phyloP scores from a whole-genome alignment of 2,888 invertebrate species.

The Actias luna region DNA sequence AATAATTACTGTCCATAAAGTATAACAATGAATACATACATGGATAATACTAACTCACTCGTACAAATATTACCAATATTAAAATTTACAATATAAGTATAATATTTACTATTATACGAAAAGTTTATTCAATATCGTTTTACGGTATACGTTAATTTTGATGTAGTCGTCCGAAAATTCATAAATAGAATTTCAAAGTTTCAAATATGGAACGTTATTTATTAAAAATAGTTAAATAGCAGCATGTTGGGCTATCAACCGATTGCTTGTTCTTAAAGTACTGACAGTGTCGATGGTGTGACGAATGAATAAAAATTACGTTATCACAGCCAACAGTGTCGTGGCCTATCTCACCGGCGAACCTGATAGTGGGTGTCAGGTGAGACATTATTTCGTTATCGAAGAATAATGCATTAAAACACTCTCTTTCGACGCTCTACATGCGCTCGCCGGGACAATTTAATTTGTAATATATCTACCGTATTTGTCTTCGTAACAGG shows the following conservation, averaged over 20 bases:
- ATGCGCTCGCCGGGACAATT: not conserved
- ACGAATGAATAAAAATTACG: constrained; percentile 25
- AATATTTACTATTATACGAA: not conserved
- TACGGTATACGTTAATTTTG: not conserved
- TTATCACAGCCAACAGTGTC: constrained; percentile 41
- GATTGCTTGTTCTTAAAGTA: not conserved
- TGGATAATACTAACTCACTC: not conserved
- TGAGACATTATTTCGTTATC: constrained; percentile 33
- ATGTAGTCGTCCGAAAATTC: not conserved
- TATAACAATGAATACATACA: constrained; percentile 8
- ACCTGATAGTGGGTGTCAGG: constrained; percentile 47
- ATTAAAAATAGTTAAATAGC: not conserved
- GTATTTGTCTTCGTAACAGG: not conserved
- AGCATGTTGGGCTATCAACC: not conserved
- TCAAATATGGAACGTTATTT: not conserved
- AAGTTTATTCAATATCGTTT: not conserved
- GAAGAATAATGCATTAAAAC: constrained; percentile 9
- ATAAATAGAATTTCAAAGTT: not conserved
- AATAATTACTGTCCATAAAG: constrained; percentile 11
- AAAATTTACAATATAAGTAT: not conserved
- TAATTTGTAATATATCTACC: not conserved
- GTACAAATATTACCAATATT: not conserved
- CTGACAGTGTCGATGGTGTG: constrained; percentile 18
- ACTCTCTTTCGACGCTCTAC: constrained; percentile 7
- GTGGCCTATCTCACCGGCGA: constrained; percentile 38